A percentile compares a stretch with the other conserved stretches of the same genome.
Conservation (phyloP, 2,113 vertebrate species). For the Neomonachus schauinslandi region DNA sequence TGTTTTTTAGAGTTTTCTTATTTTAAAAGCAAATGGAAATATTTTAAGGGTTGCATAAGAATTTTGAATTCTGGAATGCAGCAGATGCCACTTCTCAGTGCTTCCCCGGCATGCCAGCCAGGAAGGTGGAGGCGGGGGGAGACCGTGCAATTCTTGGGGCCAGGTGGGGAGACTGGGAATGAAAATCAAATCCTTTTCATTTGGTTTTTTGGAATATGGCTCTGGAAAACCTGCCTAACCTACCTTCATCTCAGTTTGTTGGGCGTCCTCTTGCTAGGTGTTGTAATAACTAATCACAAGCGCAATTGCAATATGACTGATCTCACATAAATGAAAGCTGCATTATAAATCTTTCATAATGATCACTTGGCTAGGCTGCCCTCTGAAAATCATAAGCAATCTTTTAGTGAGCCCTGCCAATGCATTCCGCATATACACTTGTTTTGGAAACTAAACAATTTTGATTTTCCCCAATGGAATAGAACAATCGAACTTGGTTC, state of each 20-base stretch:
- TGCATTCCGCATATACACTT: background rate
- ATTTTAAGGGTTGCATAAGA: constrained; percentile 20
- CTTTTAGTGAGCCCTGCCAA: background rate
- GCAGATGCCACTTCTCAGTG: background rate
- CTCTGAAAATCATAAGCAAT: background rate
- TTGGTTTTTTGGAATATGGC: background rate
- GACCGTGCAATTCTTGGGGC: background rate
- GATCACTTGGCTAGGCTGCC: background rate
- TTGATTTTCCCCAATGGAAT: background rate
- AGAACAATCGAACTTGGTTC: background rate
- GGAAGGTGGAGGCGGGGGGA: background rate
- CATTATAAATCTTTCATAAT: background rate
- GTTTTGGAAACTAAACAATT: background rate
- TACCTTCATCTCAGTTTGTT: background rate
- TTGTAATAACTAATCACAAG: background rate
- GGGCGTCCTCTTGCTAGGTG: background rate
- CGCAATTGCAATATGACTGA: too few species aligned
- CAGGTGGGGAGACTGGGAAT: background rate
- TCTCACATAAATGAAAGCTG: background rate
- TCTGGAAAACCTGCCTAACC: background rate
- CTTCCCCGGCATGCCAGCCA: background rate
- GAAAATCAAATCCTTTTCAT: background rate
- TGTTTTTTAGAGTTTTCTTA: constrained; percentile 50
- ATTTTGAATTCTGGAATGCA: background rate
- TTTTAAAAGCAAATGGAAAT: constrained; percentile 66